Conservation (phyloP, 1,140 invertebrate genomes). For the Aporrectodea caliginosa region DNA sequence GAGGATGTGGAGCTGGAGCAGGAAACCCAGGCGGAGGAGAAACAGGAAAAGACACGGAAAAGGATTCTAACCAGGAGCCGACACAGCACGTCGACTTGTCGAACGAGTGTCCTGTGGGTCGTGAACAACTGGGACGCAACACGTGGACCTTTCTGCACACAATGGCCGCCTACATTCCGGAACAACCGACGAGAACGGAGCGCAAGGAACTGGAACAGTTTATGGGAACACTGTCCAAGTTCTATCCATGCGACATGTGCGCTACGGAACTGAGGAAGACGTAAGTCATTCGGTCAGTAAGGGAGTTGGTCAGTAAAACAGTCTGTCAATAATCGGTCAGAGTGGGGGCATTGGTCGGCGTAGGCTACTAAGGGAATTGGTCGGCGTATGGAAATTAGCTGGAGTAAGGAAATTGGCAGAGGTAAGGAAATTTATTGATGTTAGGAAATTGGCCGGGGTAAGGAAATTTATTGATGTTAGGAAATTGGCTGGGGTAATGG, state of each 20-base stretch:
- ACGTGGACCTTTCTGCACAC: constrained; percentile 93
- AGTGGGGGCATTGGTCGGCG: too few relatives aligned
- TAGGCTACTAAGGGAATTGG: too few relatives aligned
- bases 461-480: too few relatives aligned
- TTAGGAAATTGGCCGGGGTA: too few relatives aligned
- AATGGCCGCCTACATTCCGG: constrained; percentile 91
- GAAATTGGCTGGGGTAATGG: too few relatives aligned
- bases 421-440: too few relatives aligned
- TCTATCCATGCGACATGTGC: constrained; percentile 92
- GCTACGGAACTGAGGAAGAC: constrained; percentile 73
- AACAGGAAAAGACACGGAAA: background rate
- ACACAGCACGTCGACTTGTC: background rate
- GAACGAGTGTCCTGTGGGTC: background rate
- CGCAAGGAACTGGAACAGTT: constrained; percentile 76
- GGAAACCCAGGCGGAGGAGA: background rate
- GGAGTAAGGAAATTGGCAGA: too few relatives aligned
- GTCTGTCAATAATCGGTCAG: too few relatives aligned
- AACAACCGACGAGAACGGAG: constrained; percentile 69
- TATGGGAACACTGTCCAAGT: constrained; percentile 77
- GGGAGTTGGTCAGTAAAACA: too few relatives aligned
- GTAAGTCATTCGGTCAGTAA: constrained; percentile 61
- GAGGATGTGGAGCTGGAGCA: background rate
- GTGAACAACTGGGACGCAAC: constrained; percentile 52
- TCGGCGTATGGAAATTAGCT: too few relatives aligned
- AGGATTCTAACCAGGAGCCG: too few relatives aligned